Evolutionary conservation across 2,888 invertebrate genomes (phyloP).

Genomic region (Monoplex corrugatus): DNA sequence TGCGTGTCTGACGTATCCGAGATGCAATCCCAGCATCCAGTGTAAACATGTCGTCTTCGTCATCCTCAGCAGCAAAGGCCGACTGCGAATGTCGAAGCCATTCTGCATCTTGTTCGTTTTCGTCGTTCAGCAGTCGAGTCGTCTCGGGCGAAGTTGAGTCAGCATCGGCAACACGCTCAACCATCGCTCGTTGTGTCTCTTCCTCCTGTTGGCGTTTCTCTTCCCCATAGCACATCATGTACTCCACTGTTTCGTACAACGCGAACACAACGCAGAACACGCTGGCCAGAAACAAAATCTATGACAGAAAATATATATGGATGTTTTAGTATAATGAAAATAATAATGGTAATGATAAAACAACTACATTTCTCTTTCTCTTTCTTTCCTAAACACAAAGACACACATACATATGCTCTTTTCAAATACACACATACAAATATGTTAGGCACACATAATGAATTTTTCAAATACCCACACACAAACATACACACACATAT

Average conservation of each 20-base stretch:
- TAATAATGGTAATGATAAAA: background rate
- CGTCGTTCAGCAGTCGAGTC: slow-evolving; percentile 9
- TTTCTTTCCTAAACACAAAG: too few species aligned
- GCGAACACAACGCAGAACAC: slow-evolving; percentile 74
- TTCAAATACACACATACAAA: too few species aligned
- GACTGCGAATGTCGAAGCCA: background rate
- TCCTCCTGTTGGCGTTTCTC: slow-evolving; percentile 74
- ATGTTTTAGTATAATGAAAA: background rate
- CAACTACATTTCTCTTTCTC: too few species aligned
- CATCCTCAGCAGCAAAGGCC: slow-evolving; percentile 28
- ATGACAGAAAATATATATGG: slow-evolving; percentile 58
- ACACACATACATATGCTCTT: too few species aligned
- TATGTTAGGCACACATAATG: too few species aligned
- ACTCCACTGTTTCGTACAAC: slow-evolving; percentile 77
- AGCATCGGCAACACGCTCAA: background rate
- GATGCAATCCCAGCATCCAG: slow-evolving; percentile 47
- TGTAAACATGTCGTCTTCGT: slow-evolving; percentile 50
- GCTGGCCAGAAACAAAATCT: slow-evolving; percentile 73
- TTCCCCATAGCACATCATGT: slow-evolving; percentile 76
- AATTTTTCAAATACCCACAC: too few species aligned
- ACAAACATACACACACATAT: too few species aligned
- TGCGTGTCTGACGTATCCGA: background rate
- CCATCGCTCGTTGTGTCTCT: slow-evolving; percentile 57
- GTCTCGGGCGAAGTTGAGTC: slow-evolving; percentile 21
- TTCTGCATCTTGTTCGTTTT: background rate